These are phyloP conservation scores for Hemitrygon akajei DNA, from an alignment of 2,797 vertebrate genomes.

Conservation along the genomic window DNA sequence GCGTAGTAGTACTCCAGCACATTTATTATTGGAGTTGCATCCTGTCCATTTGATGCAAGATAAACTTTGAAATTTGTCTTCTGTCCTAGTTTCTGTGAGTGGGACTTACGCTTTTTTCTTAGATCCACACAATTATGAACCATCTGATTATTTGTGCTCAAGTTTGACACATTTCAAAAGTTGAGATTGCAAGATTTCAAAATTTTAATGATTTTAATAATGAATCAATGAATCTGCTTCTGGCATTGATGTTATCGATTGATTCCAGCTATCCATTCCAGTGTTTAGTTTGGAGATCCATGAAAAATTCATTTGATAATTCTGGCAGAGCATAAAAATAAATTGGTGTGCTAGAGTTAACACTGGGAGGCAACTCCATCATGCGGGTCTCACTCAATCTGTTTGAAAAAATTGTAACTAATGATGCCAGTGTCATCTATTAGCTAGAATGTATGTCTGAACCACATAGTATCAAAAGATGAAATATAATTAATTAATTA, in stretches of 20 bases:
- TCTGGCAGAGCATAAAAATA: background rate
- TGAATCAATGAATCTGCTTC: background rate
- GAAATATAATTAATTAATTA: background rate
- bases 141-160: background rate
- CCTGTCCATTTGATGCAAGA: background rate
- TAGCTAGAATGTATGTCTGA: background rate
- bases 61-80: background rate
- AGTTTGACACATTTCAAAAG: background rate
- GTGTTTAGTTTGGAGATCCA: background rate
- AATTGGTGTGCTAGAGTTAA: background rate
- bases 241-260: background rate
- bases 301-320: background rate
- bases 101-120: background rate
- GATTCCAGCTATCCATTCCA: background rate
- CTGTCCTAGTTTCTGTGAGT: background rate
- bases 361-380: background rate
- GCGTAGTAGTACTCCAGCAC: background rate
- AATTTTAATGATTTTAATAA: too few species aligned
- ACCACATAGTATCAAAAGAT: background rate
- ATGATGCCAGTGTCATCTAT: background rate
- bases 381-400: background rate
- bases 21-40: background rate
- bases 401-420: background rate
- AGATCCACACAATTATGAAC: background rate
- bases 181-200: too few species aligned